phyloP scores from a whole-genome alignment of 2,888 invertebrate genomes.

The Phengaris alcon region DNA sequence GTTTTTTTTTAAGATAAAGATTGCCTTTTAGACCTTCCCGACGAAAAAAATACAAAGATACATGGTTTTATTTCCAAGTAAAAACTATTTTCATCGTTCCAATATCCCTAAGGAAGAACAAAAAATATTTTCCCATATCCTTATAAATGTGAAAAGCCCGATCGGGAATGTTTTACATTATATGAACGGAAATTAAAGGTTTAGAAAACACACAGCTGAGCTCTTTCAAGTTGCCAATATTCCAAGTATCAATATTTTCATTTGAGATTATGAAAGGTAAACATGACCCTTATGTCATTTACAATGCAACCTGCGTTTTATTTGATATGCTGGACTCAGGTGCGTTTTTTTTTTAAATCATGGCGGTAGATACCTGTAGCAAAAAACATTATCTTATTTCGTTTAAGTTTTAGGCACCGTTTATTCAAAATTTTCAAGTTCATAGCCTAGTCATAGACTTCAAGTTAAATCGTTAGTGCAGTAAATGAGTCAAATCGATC shows the following conservation, averaged over 20 bases:
- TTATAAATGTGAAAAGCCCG: constrained; percentile 20
- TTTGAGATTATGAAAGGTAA: neutral
- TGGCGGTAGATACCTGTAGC: no score
- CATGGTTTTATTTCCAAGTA: constrained; percentile 5
- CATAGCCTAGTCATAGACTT: no score
- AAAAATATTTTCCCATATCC: constrained; percentile 26
- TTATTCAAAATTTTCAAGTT: no score
- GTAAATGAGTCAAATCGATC: no score
- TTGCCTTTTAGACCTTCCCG: neutral
- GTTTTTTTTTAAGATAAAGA: neutral
- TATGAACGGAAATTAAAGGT: constrained; percentile 28
- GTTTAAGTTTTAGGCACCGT: no score
- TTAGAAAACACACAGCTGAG: constrained; percentile 6
- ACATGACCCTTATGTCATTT: neutral
- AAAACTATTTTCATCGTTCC: constrained; percentile 22
- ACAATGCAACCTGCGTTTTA: no score
- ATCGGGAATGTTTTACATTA: constrained; percentile 24
- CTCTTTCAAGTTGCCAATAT: constrained; percentile 16
- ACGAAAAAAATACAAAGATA: neutral
- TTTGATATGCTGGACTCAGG: no score
- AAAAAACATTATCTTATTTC: no score
- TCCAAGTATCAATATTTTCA: constrained; percentile 11
- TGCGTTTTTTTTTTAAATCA: no score
- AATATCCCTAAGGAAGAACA: constrained; percentile 25
- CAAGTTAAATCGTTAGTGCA: no score